Evolutionary conservation across 2,888 invertebrate genomes (phyloP).

Genomic region (Scrobipalpa costella): DNA sequence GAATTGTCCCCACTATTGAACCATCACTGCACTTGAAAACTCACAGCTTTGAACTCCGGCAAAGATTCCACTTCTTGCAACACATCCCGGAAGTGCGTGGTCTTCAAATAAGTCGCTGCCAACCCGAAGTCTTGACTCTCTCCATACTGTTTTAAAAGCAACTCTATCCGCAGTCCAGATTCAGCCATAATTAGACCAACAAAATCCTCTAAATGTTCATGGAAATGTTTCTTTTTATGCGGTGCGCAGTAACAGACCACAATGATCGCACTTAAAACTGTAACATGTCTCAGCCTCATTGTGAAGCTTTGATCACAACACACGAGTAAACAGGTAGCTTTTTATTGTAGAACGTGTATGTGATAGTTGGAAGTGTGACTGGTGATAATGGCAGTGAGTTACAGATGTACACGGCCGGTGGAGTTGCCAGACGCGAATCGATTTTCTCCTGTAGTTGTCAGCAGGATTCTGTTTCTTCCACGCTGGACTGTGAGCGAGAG

Average conservation of each 20-base stretch:
- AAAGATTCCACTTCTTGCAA: slow-evolving; percentile 12
- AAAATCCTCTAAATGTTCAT: slow-evolving; percentile 34
- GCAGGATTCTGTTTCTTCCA: background rate
- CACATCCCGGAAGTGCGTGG: slow-evolving; percentile 11
- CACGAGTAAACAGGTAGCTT: background rate
- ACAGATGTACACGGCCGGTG: background rate
- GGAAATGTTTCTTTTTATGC: slow-evolving; percentile 44
- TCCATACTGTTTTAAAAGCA: slow-evolving; percentile 13
- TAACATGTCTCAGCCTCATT: background rate
- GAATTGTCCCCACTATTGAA: too few relatives aligned
- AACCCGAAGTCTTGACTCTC: slow-evolving; percentile 17
- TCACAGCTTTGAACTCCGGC: slow-evolving; percentile 16
- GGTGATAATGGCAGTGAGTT: background rate
- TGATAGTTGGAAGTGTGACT: background rate
- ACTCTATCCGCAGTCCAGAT: slow-evolving; percentile 15
- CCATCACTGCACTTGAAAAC: background rate
- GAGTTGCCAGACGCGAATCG: background rate
- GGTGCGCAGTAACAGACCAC: background rate
- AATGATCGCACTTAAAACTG: background rate
- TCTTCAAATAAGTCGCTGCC: slow-evolving; percentile 3
- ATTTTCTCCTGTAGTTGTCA: background rate
- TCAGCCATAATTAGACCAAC: slow-evolving; percentile 18
- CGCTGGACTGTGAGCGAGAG: too few relatives aligned
- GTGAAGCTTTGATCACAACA: background rate
- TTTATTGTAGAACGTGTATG: background rate